Base-by-base conservation (phyloP, 2,888 invertebrate species). In the Mycalesis mineus region DNA sequence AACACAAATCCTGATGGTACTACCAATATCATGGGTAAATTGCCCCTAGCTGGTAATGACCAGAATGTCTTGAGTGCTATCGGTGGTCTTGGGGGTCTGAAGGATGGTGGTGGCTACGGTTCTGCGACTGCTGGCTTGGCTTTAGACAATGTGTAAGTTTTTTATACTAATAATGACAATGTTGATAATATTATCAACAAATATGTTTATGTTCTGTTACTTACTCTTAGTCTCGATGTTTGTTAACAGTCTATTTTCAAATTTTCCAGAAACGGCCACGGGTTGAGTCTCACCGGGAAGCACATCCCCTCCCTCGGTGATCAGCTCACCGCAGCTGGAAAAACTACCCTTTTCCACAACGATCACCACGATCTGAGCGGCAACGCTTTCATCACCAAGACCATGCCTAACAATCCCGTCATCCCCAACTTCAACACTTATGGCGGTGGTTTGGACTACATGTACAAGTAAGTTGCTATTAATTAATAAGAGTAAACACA, bases 281-380 rank as follows among this genome's bases (percentile, higher is more conserved):
- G 71, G 0, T 58, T 70, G 0, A 65, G 66, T 22, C 45, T 78
- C 4, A 69, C 71, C 9, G 74, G 73, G 9, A 71, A 65, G 13
- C 70, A 69, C 39, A 65, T 75, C 8, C 74, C 77, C 0, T 62
- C 64, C 39, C 68, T 74, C 44, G 78, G 71, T 6, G 49, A 72
- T 58, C 75, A 73, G 63, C 57, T 78, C 37, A 75, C 77, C 0
- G 80, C 70, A 0, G 70, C 77, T 1, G 78, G 70, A 3, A 68
- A 68, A 9, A 42, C 74, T 3, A 77, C 73, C 49, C 52, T 80
- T 14, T 58, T 78, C 45, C 62, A 75, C 60, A 74, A 70, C 17
- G 69, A 70, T 40, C 57, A 68, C 15, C 77, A 78, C 56, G 72
- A 70, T 13, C 48, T 78, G 13, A 61, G 65, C 14, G 75, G 70